phyloP scores from a whole-genome alignment of 2,888 invertebrate species.

The Nomada goodeniana region DNA sequence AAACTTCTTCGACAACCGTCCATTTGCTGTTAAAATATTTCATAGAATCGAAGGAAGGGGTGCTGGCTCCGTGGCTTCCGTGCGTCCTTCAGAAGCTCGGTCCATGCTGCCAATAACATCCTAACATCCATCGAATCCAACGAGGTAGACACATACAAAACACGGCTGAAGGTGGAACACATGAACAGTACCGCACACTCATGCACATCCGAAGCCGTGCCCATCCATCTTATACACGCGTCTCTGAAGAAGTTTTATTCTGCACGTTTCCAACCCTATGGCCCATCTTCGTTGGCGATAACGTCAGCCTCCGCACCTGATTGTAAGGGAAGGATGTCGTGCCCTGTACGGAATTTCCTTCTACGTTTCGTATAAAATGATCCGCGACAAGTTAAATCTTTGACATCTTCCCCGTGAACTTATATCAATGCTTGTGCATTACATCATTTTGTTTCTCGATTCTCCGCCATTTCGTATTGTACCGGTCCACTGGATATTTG shows the following conservation, averaged over 20 bases:
- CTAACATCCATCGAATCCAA: slow-evolving; percentile 62
- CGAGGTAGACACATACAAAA: slow-evolving; percentile 48
- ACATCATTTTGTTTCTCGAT: background rate
- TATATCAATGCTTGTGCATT: slow-evolving; percentile 40
- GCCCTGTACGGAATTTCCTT: slow-evolving; percentile 63
- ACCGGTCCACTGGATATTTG: background rate
- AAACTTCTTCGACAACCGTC: slow-evolving; percentile 4
- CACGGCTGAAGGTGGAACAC: slow-evolving; percentile 48
- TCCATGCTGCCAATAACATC: slow-evolving; percentile 66
- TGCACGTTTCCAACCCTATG: slow-evolving; percentile 64
- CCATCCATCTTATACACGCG: slow-evolving; percentile 77
- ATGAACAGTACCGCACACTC: slow-evolving; percentile 35
- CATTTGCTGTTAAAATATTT: slow-evolving; percentile 38
- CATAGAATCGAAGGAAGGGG: slow-evolving; percentile 9
- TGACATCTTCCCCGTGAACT: slow-evolving; percentile 56
- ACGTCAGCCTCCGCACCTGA: slow-evolving; percentile 68
- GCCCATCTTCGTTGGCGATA: slow-evolving; percentile 67
- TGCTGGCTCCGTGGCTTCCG: slow-evolving; percentile 37
- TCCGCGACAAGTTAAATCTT: slow-evolving; percentile 67
- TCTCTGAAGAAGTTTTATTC: slow-evolving; percentile 75
- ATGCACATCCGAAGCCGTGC: slow-evolving; percentile 52
- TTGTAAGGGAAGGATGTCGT: slow-evolving; percentile 68
- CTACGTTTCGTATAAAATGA: slow-evolving; percentile 62
- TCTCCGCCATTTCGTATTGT: background rate
- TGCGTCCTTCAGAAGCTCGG: slow-evolving; percentile 41